Evolutionary conservation across 2,888 invertebrate genomes (phyloP).

Genomic region (Spodoptera picta): DNA sequence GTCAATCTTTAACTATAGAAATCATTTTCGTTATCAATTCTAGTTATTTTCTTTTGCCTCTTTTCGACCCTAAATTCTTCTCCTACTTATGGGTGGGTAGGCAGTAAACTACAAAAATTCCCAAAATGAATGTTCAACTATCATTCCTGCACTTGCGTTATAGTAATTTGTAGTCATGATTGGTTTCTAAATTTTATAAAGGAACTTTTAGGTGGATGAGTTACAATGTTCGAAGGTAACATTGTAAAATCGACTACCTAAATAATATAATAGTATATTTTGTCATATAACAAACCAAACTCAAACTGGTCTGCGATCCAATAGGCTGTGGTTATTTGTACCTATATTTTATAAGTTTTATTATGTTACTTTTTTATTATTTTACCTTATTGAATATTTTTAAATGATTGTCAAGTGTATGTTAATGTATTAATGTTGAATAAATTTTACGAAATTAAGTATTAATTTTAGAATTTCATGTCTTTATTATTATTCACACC

Average conservation of each 20-base stretch:
- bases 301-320: slow-evolving; percentile 85
- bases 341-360: slow-evolving; percentile 67
- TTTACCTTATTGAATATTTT: slow-evolving; percentile 64
- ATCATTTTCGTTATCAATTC: too few relatives aligned
- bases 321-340: slow-evolving; percentile 86
- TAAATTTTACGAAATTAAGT: slow-evolving; percentile 62
- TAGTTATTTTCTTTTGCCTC: too few relatives aligned
- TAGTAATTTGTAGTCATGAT: slow-evolving; percentile 26
- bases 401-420: slow-evolving; percentile 67
- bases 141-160: not conserved
- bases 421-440: slow-evolving; percentile 75
- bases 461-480: slow-evolving; percentile 34
- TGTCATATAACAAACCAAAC: slow-evolving; percentile 67
- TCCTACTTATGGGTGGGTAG: too few relatives aligned
- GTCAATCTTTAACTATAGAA: too few relatives aligned
- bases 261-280: slow-evolving; percentile 34
- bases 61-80: too few relatives aligned
- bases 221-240: slow-evolving; percentile 8
- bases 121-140: too few relatives aligned
- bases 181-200: slow-evolving; percentile 25
- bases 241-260: slow-evolving; percentile 15
- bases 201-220: slow-evolving; percentile 10
- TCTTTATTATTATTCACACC: slow-evolving; percentile 5
- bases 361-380: slow-evolving; percentile 66
- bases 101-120: not conserved